Conservation (phyloP, 2,797 vertebrate species). For the Pagetopsis macropterus region DNA sequence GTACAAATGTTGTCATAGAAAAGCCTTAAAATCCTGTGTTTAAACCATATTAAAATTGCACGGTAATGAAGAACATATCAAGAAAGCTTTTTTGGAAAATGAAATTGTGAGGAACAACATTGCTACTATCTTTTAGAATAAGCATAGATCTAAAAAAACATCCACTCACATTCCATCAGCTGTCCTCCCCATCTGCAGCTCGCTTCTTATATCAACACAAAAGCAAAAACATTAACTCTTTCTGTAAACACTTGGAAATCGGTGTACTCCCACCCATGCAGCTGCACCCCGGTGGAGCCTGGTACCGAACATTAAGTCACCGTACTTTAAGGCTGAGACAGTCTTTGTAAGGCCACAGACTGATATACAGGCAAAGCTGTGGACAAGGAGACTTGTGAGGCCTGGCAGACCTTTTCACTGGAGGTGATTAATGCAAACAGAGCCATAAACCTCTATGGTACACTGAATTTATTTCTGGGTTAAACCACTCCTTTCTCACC, state of each 20-base stretch:
- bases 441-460: slow-evolving; percentile 58
- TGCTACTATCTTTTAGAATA: too few relatives aligned
- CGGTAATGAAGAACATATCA: not conserved
- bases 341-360: slow-evolving; percentile 66
- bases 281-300: slow-evolving; percentile 65
- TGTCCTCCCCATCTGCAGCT: slow-evolving; percentile 39
- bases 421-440: slow-evolving; percentile 77
- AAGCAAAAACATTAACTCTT: slow-evolving; percentile 59
- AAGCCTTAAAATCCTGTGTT: not conserved
- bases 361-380: slow-evolving; percentile 73
- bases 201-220: slow-evolving; percentile 45
- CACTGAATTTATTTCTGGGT: slow-evolving; percentile 70
- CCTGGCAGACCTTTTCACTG: slow-evolving; percentile 77
- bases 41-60: not conserved
- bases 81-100: not conserved
- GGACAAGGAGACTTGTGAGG: slow-evolving; percentile 66
- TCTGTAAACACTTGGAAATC: slow-evolving; percentile 53
- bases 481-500: slow-evolving; percentile 67
- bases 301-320: slow-evolving; percentile 76
- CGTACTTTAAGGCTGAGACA: slow-evolving; percentile 59
- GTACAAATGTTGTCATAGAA: not conserved
- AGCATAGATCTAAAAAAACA: not conserved
- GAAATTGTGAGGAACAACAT: slow-evolving; percentile 15
- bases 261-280: slow-evolving; percentile 34
- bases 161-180: slow-evolving; percentile 43